phyloP scores from a whole-genome alignment of 2,888 invertebrate genomes.

The Agriopis marginaria region DNA sequence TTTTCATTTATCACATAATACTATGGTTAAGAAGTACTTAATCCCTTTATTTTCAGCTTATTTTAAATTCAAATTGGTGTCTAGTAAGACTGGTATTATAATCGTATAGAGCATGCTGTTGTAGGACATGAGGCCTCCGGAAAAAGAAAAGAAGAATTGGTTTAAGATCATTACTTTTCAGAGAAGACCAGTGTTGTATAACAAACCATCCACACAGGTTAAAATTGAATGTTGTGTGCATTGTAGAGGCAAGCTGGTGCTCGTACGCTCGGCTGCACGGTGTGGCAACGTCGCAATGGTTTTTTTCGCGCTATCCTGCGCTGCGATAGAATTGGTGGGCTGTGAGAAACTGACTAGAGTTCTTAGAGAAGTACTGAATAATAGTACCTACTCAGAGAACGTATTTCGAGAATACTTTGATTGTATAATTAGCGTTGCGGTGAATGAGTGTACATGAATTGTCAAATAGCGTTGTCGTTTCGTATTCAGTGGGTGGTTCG shows the following conservation, averaged over 20 bases:
- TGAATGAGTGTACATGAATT: slow-evolving; percentile 59
- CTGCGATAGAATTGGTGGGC: slow-evolving; percentile 59
- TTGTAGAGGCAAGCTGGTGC: slow-evolving; percentile 79
- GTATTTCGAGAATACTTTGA: slow-evolving; percentile 66
- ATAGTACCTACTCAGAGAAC: slow-evolving; percentile 58
- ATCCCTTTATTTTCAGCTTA: slow-evolving; percentile 45
- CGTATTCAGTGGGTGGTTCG: slow-evolving; percentile 62
- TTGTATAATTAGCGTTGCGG: slow-evolving; percentile 63
- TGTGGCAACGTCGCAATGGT: slow-evolving; percentile 82
- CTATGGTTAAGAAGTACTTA: slow-evolving; percentile 2
- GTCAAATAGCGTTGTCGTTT: slow-evolving; percentile 61
- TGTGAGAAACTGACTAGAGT: slow-evolving; percentile 66
- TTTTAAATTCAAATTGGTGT: slow-evolving; percentile 63
- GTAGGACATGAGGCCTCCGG: slow-evolving; percentile 73
- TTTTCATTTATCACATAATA: not conserved
- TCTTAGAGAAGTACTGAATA: slow-evolving; percentile 62
- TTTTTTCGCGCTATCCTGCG: slow-evolving; percentile 80
- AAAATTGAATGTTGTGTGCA: slow-evolving; percentile 55
- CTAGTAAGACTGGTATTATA: slow-evolving; percentile 56
- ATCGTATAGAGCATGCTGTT: slow-evolving; percentile 34
- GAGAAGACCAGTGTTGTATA: slow-evolving; percentile 77
- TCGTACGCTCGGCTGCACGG: slow-evolving; percentile 79
- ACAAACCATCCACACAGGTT: slow-evolving; percentile 66
- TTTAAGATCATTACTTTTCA: slow-evolving; percentile 54
- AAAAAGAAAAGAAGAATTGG: slow-evolving; percentile 39